These are phyloP conservation scores for Zygaena filipendulae DNA, from an alignment of 2,888 invertebrate genomes.

Conservation along the genomic window DNA sequence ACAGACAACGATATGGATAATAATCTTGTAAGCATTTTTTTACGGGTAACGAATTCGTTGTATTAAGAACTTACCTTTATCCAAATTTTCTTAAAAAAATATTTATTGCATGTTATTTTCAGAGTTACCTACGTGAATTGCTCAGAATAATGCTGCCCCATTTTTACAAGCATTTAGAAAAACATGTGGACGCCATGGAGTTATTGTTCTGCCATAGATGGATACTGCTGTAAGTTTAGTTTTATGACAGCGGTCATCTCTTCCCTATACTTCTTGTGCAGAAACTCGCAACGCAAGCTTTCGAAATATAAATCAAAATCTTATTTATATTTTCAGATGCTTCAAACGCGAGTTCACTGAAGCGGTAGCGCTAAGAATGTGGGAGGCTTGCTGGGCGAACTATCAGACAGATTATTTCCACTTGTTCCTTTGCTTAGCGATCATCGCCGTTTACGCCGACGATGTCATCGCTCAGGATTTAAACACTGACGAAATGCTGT, in stretches of 20 bases:
- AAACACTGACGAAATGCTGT: slow-evolving; percentile 92
- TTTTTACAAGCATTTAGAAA: slow-evolving; percentile 86
- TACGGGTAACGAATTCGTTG: no score
- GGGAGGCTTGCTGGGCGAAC: slow-evolving; percentile 98
- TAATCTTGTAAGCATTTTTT: slow-evolving; percentile 74
- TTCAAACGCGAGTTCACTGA: slow-evolving; percentile 94
- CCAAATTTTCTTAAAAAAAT: no score
- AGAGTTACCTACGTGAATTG: slow-evolving; percentile 86
- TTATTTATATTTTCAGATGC: slow-evolving; percentile 69
- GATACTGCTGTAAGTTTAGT: slow-evolving; percentile 81
- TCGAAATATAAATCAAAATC: no score
- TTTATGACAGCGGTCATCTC: no score
- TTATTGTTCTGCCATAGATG: slow-evolving; percentile 94
- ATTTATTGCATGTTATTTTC: no score
- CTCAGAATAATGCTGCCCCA: slow-evolving; percentile 91
- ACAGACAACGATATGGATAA: slow-evolving; percentile 95
- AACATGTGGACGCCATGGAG: slow-evolving; percentile 88
- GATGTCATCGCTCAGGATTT: slow-evolving; percentile 93
- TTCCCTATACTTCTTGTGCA: no score
- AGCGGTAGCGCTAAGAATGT: slow-evolving; percentile 88
- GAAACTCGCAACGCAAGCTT: no score
- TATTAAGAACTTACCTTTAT: no score
- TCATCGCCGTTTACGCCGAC: slow-evolving; percentile 92
- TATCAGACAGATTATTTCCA: slow-evolving; percentile 97
- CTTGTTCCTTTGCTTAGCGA: slow-evolving; percentile 92